phyloP scores from a whole-genome alignment of 2,113 vertebrate genomes.

The Poicephalus meyeri region DNA sequence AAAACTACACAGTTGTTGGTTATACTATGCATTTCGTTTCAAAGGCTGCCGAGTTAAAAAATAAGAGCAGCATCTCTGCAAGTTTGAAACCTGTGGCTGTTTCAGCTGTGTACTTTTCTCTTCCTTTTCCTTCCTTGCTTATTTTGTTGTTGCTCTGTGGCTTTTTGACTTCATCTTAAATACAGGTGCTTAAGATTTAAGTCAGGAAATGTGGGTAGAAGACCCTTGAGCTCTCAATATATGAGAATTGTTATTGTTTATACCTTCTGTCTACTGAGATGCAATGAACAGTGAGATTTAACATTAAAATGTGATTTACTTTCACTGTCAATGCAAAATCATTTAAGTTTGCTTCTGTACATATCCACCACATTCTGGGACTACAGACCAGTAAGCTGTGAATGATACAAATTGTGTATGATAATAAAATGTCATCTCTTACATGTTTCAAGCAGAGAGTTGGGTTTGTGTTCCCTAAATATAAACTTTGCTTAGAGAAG shows the following conservation, averaged over 20 bases:
- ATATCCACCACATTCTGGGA: neutral
- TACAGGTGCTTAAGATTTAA: neutral
- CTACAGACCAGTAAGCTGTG: constrained; percentile 34
- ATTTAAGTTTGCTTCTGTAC: neutral
- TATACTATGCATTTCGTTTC: neutral
- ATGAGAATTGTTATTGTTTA: neutral
- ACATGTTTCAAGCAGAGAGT: neutral
- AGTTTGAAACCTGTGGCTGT: neutral
- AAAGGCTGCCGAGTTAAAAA: neutral
- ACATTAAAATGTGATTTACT: constrained; percentile 36
- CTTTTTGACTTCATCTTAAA: neutral
- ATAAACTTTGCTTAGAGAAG: neutral
- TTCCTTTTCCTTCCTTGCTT: neutral
- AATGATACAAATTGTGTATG: constrained; percentile 4
- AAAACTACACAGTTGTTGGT: neutral
- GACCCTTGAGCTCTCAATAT: neutral
- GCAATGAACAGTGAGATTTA: neutral
- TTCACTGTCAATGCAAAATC: neutral
- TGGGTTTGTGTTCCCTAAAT: neutral
- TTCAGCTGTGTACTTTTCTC: neutral
- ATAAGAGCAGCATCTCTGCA: neutral
- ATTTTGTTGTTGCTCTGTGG: neutral
- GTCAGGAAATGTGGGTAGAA: neutral
- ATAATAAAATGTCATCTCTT: constrained; percentile 18
- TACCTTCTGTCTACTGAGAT: neutral